Conservation (phyloP, 2,888 invertebrate species). For the Cheilosia vernalis region DNA sequence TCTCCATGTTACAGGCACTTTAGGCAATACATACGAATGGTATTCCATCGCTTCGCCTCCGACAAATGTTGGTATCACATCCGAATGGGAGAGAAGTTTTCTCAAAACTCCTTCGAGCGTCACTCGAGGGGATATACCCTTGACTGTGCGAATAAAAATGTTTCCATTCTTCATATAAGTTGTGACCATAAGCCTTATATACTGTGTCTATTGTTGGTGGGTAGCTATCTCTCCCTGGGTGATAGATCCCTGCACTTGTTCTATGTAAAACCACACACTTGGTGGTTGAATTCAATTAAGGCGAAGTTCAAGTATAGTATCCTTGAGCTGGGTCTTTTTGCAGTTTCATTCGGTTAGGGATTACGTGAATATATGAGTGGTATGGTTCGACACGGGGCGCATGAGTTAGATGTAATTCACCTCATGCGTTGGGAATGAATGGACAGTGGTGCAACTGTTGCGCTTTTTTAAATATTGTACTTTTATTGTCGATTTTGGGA, state of each 20-base stretch:
- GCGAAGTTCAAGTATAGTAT: conserved; percentile 47
- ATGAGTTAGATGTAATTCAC: no score
- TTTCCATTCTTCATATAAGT: conserved; percentile 21
- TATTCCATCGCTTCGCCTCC: background rate
- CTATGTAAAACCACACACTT: conserved; percentile 42
- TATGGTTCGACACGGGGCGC: background rate
- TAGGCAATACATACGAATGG: background rate
- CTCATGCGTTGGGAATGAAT: no score
- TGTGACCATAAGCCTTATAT: conserved; percentile 36
- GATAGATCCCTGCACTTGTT: conserved; percentile 53
- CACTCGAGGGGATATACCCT: conserved; percentile 25
- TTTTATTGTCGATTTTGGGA: no score
- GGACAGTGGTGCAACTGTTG: no score
- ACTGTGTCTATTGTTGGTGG: conserved; percentile 13
- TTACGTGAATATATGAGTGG: background rate
- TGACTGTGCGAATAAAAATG: conserved; percentile 27
- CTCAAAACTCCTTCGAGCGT: conserved; percentile 15
- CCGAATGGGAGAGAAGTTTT: background rate
- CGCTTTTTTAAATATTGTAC: no score
- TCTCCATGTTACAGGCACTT: conserved; percentile 25
- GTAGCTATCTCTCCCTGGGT: background rate
- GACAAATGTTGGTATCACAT: background rate
- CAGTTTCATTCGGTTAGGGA: conserved; percentile 16
- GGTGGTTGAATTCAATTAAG: conserved; percentile 56
- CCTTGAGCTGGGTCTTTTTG: conserved; percentile 41